Base-by-base conservation (phyloP, 2,113 vertebrate species). In the Caracal caracal region DNA sequence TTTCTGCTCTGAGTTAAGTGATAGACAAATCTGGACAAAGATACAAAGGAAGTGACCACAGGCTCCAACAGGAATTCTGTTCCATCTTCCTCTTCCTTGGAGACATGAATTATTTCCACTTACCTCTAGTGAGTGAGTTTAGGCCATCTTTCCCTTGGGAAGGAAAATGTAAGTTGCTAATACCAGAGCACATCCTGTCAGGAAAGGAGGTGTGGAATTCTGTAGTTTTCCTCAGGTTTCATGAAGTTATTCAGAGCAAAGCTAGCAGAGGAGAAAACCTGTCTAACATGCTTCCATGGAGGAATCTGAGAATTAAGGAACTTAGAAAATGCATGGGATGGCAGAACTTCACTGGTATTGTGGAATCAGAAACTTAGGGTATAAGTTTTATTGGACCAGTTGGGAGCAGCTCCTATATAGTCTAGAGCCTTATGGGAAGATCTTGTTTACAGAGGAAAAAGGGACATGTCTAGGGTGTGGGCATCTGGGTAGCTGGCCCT, bases 21-120 rank as follows among this genome's bases (percentile, higher is more conserved):
- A 15, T 20, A 24, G 6, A 24, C 3, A 6, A 17, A 47, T 70
- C 51, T 61, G 19, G 6, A 56, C 37, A 47, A 61, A 82, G n/a
- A 5, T 30, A 33, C 1, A n/a, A 63, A 63, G 10, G 24, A 47
- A n/a, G 10, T 94, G 28, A n/a, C 71, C 12, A 6, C 8, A 47
- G 40, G 37, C 33, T 81, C 16, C 71, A 61, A 61, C 5, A 53
- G 53, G 70, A 43, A 5, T 12, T 15, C 15, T 43, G 8, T n/a
- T 28, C n/a, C 28, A 90, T 80, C 20, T 63, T 37, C 37, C 59
- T 82, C 19, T 90, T 93, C 73, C 47, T 22, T 76, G 22, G 66
- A 56, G 24, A 86, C 9, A 65, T 33, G 59, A 85, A 85, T 11
- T 66, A 37, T 49, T 40, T 73, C 10, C 26, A 51, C 28, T 65